Percentiles rank a stretch among this genome's conserved stretches.
phyloP scores from a whole-genome alignment of 2,113 vertebrate species.

The Xiphias gladius region DNA sequence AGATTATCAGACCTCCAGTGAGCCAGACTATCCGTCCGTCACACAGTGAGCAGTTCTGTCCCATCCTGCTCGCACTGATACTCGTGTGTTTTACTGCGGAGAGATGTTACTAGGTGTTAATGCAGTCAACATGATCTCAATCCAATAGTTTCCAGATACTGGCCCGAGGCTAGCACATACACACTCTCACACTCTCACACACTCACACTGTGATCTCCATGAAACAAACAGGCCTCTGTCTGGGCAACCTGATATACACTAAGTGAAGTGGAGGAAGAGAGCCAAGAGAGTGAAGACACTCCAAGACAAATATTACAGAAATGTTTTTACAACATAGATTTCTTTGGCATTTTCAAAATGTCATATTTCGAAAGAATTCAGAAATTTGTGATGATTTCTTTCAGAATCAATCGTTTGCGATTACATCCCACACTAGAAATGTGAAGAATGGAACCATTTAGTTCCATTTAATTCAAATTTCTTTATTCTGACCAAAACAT shows the following conservation, averaged over 20 bases:
- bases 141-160: conserved; percentile 62
- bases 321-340: no score
- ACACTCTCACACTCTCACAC: conserved; percentile 14
- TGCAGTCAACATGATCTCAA: conserved; percentile 73
- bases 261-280: not conserved
- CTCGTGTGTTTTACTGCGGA: conserved; percentile 49
- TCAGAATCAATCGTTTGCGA: no score
- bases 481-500: no score
- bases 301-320: not conserved
- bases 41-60: not conserved
- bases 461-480: no score
- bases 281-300: not conserved
- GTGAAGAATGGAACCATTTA: no score
- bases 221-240: conserved; percentile 63
- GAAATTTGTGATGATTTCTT: no score
- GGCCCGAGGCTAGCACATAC: conserved; percentile 27
- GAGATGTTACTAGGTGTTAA: conserved; percentile 66
- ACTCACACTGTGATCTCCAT: conserved; percentile 23
- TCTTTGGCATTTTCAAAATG: no score
- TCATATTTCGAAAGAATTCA: no score
- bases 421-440: no score
- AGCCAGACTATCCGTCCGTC: not conserved
- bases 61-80: not conserved
- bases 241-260: conserved; percentile 60
- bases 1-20: not conserved